phyloP scores from a whole-genome alignment of 2,888 invertebrate species.

The Drosophila neonasuta region DNA sequence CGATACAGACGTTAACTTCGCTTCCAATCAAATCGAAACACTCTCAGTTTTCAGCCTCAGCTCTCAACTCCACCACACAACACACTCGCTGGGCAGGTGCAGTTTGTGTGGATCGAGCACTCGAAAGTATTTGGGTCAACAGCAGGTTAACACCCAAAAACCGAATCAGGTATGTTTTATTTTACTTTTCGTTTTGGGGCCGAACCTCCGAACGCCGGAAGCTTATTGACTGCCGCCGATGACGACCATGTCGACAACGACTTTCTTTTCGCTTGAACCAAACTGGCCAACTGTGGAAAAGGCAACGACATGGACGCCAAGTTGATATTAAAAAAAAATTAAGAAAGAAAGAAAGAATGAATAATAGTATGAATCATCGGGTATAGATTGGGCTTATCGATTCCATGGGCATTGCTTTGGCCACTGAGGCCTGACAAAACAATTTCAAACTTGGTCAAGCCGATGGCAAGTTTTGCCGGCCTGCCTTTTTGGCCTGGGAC shows the following conservation, averaged over 20 bases:
- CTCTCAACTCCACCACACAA: conserved; percentile 12
- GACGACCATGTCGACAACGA: conserved; percentile 36
- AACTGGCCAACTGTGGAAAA: conserved; percentile 12
- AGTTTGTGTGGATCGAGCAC: conserved; percentile 24
- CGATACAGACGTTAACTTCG: conserved; percentile 30
- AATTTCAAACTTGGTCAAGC: conserved; percentile 68
- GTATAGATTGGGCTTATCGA: conserved; percentile 59
- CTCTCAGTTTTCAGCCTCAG: conserved; percentile 61
- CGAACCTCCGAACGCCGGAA: conserved; percentile 70
- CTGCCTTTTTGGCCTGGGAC: conserved; percentile 47
- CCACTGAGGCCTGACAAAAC: conserved; percentile 57
- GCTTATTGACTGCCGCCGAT: conserved; percentile 47
- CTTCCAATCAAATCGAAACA: conserved; percentile 61
- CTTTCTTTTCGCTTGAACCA: conserved; percentile 66
- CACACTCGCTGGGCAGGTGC: conserved; percentile 31
- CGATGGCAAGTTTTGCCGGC: conserved; percentile 19
- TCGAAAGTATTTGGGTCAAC: conserved; percentile 70
- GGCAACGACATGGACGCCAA: conserved; percentile 7
- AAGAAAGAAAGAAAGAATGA: conserved; percentile 14
- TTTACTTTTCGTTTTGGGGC: conserved; percentile 23
- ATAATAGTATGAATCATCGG: conserved; percentile 66
- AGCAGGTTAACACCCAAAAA: conserved; percentile 70
- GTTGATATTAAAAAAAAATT: background rate
- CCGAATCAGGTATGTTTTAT: conserved; percentile 48
- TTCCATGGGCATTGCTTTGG: conserved; percentile 29